Base-by-base conservation (phyloP, 2,113 vertebrate species). In the Chaetops frenatus region DNA sequence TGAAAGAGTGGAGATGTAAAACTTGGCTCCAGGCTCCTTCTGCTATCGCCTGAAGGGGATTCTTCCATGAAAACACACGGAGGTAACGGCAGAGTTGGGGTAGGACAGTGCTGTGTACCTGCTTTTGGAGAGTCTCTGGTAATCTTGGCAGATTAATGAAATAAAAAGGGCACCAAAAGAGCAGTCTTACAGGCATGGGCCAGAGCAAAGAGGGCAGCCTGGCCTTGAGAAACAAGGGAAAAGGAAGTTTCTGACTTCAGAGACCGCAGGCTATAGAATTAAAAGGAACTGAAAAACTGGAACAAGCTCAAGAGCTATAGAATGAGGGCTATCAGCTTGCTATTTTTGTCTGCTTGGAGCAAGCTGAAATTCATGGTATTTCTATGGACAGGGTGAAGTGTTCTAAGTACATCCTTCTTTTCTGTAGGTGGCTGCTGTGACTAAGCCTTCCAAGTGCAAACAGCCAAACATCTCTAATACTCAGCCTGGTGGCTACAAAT, bases 281-380 rank as follows among this genome's bases (percentile, higher is more conserved):
- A 81, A 67, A 76, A 74, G 92, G 88, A 95, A 95, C 83, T 70
- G 80, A 93, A 93, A 93, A 88, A 86, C 58, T 93, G 80, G 72
- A 94, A 70, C 58, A 38, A 35, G 66, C 60, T 91, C 77, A 81
- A 88, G 81, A 78, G 21, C 64, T 86, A 31, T 82, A 71, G 57
- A 88, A 66, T 47, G 27, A 86, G 29, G 47, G 76, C 35, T 42
- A 54, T 54, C 25, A 14, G 38, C 42, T 80, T 77, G 69, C 72
- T 88, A 22, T 50, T 94, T 88, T 70, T 18, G 9, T 11, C 53
- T 77, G 17, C 28, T 53, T 57, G 42, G 58, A 83, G n/a, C 9
- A 36, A 51, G 47, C 14, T 83, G 67, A 70, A 88, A 54, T 86
- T n/a, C 6, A 1, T 19, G 6, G 16, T 61, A 10, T 73, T 83